Base-by-base conservation (phyloP, 1,140 invertebrate genomes). In the Stegodyphus dumicola region DNA sequence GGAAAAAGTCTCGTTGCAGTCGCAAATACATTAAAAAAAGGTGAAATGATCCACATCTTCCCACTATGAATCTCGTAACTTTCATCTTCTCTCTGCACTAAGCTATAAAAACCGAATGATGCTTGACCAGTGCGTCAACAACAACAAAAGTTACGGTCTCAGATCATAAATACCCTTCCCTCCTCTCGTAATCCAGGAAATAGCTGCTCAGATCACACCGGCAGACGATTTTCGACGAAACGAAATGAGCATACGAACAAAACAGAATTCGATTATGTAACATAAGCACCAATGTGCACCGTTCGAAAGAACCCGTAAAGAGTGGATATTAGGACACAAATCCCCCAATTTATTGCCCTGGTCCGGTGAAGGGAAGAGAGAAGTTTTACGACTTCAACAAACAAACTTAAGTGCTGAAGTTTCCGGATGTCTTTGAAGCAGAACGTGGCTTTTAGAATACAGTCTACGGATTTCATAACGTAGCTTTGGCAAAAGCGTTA, bases 121-220 rank as follows among this genome's bases (percentile, higher is more conserved):
- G 67, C 78, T 80, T 80, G 78, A 80, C 78, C 69, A 69, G 33
- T 53, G 7, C 71, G 78, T 73, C 67, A 80, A 80, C 78, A 71
- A 80, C 67, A 73, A 71, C 54, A 51, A 33, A 33, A 33, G 54
- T 51, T 69, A 52, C 52, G 11, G 54, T 64, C 54, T 18, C 53
- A 51, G 13, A n/a, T 80, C 77, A 18, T 80, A 80, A 80, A 80
- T 60, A 15, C 56, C 15, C 15, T 69, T 64, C 17, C 33, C 13
- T 73, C 53, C 13, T 17, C 18, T 51, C 52, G 15, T 56, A 56
- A 56, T 75, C 53, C 17, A 49, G 49, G 53, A 56, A 52, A 60
- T 15, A 5, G 56, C 15, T 60, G 56, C 33, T 33, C 3, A 60
- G 56, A 60, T 11, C 56, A 15, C 56, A 49, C 11, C 3, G 56